Evolutionary conservation across 2,888 invertebrate species (phyloP), one percentile per base, ranked within the genome.

Genomic region (Dendrolimus houi): DNA sequence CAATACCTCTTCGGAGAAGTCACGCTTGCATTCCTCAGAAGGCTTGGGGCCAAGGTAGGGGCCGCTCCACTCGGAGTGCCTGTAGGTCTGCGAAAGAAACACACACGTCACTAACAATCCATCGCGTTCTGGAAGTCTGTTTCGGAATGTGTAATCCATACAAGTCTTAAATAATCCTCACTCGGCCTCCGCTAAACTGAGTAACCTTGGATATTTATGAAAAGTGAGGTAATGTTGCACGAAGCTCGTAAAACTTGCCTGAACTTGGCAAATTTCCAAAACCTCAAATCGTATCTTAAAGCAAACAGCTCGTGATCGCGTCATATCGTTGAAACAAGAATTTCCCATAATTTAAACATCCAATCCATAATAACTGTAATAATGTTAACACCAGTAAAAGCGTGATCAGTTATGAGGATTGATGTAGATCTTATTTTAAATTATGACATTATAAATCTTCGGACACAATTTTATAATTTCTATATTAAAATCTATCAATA

Each of bases 41-140:
- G 98, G 98, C 88, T 97, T 98, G 77, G 98, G 98, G 81, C 99
- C 99, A 60, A 99, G 92, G 83, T 93, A 94, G 60, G 98, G 98
- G 79, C 97, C 98, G 60, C 85, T 92, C 94, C 94, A 97, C 76
- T 96, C 96, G 7, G 95, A 82, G 83, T 97, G 96, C 83, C 93
- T 94, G 93, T 96, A 97, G 57, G 95, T 95, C 96, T 96, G 83
- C 41, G 67, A 72, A 72, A 60, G 73, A 76, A 65, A 56, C 60
- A 58, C 58, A 59, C 56, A 58, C 29, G 41, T 56, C 52, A 41
- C 53, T 14, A 42, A n/a, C 7, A 29, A 41, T 17, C 47, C 9
- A 7, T 47, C 12, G 40, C 29, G 52, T 47, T 52, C n/a, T 53
- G 14, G 29, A 55, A 40, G 53, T 47, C 40, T 52, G 8, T 12